Evolutionary conservation across 2,888 invertebrate genomes (phyloP).

Genomic region (Mesorhabditis spiculigera): DNA sequence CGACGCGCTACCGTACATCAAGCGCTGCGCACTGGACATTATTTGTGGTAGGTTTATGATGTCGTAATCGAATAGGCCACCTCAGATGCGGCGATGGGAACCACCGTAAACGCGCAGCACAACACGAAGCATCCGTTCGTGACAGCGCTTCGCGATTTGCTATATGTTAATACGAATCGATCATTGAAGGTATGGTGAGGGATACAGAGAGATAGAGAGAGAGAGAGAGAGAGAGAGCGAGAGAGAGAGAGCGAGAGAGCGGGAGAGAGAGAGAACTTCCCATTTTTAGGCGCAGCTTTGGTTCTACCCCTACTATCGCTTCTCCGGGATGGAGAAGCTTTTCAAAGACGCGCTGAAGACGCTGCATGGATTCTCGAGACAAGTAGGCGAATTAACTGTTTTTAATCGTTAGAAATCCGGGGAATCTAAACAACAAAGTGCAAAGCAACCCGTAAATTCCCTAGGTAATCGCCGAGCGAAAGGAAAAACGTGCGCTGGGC

Average conservation of each 20-base stretch:
- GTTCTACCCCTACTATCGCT: not conserved
- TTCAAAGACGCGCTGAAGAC: not conserved
- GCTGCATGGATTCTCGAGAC: conserved; percentile 2
- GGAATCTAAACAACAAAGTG: no score
- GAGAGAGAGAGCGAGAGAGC: not conserved
- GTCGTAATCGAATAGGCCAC: no score
- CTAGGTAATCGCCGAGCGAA: not conserved
- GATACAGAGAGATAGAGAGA: no score
- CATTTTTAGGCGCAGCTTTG: not conserved
- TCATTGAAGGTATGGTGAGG: no score
- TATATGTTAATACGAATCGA: not conserved
- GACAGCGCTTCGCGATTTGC: not conserved
- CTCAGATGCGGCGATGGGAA: not conserved
- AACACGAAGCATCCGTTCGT: not conserved
- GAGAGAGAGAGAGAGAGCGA: not conserved
- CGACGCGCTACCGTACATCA: not conserved
- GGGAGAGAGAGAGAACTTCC: not conserved
- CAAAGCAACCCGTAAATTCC: not conserved
- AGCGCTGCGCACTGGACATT: not conserved
- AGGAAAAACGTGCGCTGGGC: not conserved
- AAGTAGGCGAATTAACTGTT: not conserved
- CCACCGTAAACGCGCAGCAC: not conserved
- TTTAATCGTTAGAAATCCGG: not conserved
- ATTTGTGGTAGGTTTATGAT: no score
- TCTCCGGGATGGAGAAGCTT: not conserved